Conservation (phyloP, 2,797 vertebrate genomes). For the Muraenolepis orangiensis region DNA sequence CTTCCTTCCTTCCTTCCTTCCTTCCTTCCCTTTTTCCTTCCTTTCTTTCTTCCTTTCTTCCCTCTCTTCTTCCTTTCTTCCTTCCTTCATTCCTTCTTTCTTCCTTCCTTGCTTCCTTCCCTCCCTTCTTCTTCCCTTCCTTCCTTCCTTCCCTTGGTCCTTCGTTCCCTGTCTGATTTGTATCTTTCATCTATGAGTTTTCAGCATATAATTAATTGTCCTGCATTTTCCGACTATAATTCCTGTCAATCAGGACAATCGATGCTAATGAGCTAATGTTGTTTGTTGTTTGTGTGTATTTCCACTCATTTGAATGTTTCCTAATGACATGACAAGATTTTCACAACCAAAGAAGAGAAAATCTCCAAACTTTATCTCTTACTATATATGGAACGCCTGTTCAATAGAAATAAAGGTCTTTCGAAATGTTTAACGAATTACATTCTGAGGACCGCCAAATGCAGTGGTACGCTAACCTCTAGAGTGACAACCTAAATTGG, state of each 20-base stretch:
- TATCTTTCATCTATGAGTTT: constrained; percentile 35
- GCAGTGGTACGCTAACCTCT: not conserved
- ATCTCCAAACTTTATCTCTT: constrained; percentile 23
- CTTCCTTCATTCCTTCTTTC: constrained; percentile 18
- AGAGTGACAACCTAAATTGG: not conserved
- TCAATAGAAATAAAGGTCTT: not conserved
- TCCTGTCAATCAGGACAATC: constrained; percentile 66
- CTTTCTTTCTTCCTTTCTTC: constrained; percentile 19
- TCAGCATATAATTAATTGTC: constrained; percentile 16
- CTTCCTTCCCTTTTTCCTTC: constrained; percentile 25
- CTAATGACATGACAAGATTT: constrained; percentile 31
- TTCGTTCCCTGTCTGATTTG: constrained; percentile 20
- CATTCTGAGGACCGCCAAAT: not conserved
- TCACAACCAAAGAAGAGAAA: not conserved
- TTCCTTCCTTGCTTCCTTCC: constrained; percentile 18
- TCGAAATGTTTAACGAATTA: not conserved
- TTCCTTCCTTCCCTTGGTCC: constrained; percentile 21
- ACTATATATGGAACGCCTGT: constrained; percentile 15
- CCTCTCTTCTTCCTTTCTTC: constrained; percentile 27
- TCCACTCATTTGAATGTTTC: constrained; percentile 44
- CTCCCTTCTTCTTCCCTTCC: constrained; percentile 28
- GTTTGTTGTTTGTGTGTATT: constrained; percentile 46
- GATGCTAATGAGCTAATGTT: constrained; percentile 67
- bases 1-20: constrained; percentile 22
- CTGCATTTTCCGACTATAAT: constrained; percentile 53